phyloP scores from a whole-genome alignment of 2,797 vertebrate genomes.

The Notamacropus eugenii region DNA sequence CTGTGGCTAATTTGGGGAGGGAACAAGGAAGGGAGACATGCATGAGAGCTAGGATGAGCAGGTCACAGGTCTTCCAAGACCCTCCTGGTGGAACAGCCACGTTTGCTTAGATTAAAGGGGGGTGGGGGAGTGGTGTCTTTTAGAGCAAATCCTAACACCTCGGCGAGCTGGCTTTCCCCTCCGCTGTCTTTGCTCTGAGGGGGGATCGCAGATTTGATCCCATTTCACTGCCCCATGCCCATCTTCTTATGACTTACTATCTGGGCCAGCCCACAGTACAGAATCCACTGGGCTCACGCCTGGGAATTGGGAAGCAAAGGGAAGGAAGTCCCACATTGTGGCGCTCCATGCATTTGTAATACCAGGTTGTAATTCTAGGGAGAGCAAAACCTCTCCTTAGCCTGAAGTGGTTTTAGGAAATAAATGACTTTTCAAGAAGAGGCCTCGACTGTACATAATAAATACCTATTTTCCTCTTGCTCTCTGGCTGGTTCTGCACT shows the following conservation, averaged over 20 bases:
- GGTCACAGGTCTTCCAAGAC: slow-evolving; percentile 59
- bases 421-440: slow-evolving; percentile 76
- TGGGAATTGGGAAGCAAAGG: slow-evolving; percentile 7
- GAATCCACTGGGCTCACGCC: neutral
- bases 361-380: slow-evolving; percentile 71
- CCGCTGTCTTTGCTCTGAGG: slow-evolving; percentile 40
- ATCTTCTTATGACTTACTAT: slow-evolving; percentile 58
- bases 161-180: slow-evolving; percentile 41
- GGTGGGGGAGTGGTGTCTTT: slow-evolving; percentile 17
- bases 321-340: neutral
- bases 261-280: neutral
- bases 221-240: slow-evolving; percentile 64
- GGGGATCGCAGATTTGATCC: slow-evolving; percentile 59
- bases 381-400: slow-evolving; percentile 75
- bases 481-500: slow-evolving; percentile 49
- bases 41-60: slow-evolving; percentile 55
- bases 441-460: slow-evolving; percentile 55
- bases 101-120: slow-evolving; percentile 57
- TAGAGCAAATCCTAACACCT: slow-evolving; percentile 25
- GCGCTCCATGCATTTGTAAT: slow-evolving; percentile 59
- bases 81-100: slow-evolving; percentile 46
- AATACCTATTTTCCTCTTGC: slow-evolving; percentile 47
- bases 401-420: slow-evolving; percentile 75
- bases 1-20: slow-evolving; percentile 28
- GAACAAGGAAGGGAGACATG: slow-evolving; percentile 63